Evolutionary conservation across 2,888 invertebrate species (phyloP), one percentile per base, ranked within the genome.

Genomic region (Nebria salina): DNA sequence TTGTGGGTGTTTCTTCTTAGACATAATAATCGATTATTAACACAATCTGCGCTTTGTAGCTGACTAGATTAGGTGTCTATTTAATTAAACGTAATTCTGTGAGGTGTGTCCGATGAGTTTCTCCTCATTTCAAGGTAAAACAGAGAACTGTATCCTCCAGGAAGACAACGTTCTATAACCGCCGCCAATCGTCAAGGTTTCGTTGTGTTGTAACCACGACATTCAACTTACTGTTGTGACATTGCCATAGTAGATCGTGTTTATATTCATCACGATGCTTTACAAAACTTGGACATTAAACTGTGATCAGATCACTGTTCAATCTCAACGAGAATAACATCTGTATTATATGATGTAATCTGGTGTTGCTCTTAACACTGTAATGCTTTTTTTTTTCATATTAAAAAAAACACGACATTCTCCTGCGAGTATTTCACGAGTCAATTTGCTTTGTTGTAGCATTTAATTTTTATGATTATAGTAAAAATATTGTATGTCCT

Each of bases 61-160:
- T 34, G 34, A 34, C 1, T 34, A 34, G 34, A 34, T 34, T 34
- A 34, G 34, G 34, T 34, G 34, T 34, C 4, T 34, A 34, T 34
- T 1, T 4, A 34, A 34, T 34, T 34, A 34, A 34, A 34, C 0
- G 9, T 43, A 43, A 43, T 43, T 43, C 2, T 13, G 54, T 54
- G 20, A 68, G 73, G 70, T 70, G 70, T 68, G 54, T 25, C 42
- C 65, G 54, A 43, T 76, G n/a, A 20, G 25, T 66, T 76, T 76
- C 70, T 76, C 66, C 13, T 68, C 7, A 25, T 76, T 76, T 76
- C 68, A 76, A 54, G 54, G 54, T 54, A 13, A 54, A 8, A 11
- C 54, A 54, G 54, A 54, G 54, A 54, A 54, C 54, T 54, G 54
- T 54, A 54, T 54, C 54, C 54, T 54, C 54, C 54, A 54, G 54